Percentiles rank a stretch among this genome's conserved stretches.
Evolutionary conservation across 2,888 invertebrate genomes (phyloP).

Genomic region (Epiblema foenella): DNA sequence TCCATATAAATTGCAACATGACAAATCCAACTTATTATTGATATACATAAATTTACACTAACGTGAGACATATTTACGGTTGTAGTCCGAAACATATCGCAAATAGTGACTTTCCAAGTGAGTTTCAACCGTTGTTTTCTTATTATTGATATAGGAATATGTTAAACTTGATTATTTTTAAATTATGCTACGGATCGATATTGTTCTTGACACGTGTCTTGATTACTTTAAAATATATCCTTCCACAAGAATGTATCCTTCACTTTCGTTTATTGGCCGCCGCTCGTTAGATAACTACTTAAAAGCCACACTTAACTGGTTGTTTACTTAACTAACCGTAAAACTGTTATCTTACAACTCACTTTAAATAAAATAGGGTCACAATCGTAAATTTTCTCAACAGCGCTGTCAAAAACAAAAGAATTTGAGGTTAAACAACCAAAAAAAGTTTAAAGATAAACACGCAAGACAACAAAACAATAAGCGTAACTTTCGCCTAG

Average conservation of each 20-base stretch:
- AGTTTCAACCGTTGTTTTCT: no score
- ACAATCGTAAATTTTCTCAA: conserved; percentile 37
- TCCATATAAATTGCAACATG: no score
- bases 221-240: background rate
- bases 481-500: conserved; percentile 11
- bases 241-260: conserved; percentile 5
- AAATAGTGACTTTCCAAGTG: no score
- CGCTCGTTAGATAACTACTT: conserved; percentile 41
- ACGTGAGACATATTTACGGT: no score
- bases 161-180: no score
- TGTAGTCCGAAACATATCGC: no score
- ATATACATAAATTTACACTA: no score
- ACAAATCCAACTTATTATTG: no score
- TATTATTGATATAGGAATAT: no score
- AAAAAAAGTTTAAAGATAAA: conserved; percentile 24
- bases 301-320: conserved; percentile 41
- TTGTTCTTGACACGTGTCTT: no score
- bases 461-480: conserved; percentile 8
- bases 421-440: conserved; percentile 17
- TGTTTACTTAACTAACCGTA: conserved; percentile 44
- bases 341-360: conserved; percentile 40
- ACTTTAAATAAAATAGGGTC: conserved; percentile 42
- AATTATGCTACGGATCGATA: no score
- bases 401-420: conserved; percentile 33
- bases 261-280: conserved; percentile 29